Evolutionary conservation across 1,140 invertebrate species (phyloP), one percentile per base, ranked within the genome.

Genomic region (Zaprionus gabonicus): DNA sequence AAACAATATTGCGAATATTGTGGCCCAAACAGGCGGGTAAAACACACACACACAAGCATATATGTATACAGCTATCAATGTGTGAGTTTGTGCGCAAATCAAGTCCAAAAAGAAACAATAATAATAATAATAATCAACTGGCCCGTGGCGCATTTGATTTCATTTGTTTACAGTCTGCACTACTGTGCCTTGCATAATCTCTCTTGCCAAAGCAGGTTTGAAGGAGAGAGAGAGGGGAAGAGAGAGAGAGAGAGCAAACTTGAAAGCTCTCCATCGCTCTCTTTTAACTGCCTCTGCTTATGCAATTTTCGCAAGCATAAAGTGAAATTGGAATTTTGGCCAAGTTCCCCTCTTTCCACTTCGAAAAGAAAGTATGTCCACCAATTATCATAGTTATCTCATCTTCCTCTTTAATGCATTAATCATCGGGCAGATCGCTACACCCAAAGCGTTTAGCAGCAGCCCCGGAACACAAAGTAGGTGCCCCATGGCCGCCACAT

Each of bases 251-350:
- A 10, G 46, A 3, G 31, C 17, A 64, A 20, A 53, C 44, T 65
- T 38, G 55, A 49, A 67, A 67, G 65, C 65, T 67, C 17, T 15
- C 13, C 12, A 12, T 65, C 28, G 53, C 51, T 58, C 49, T 20
- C n/a, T 59, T 23, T 53, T 23, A 53, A 36, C 9, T 17, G 28
- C 49, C 46, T 62, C 57, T 66, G 69, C 80, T 88, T 88, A 84
- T 90, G 85, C 81, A 87, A 87, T 84, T 76, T 80, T 81, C 31
- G 71, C 58, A 76, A 85, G 81, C 77, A 71, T 80, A 86, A 85
- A 80, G 71, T 71, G 46, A 76, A 71, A 64, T 69, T 71, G 72
- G 51, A 80, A 88, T 77, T 88, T 75, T 71, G 23, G 71, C 46
- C 23, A 51, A 51, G 10, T 51, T 51, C 56, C 12, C 58, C 38